phyloP scores from a whole-genome alignment of 2,797 vertebrate genomes.

The Tiaroga cobitis region DNA sequence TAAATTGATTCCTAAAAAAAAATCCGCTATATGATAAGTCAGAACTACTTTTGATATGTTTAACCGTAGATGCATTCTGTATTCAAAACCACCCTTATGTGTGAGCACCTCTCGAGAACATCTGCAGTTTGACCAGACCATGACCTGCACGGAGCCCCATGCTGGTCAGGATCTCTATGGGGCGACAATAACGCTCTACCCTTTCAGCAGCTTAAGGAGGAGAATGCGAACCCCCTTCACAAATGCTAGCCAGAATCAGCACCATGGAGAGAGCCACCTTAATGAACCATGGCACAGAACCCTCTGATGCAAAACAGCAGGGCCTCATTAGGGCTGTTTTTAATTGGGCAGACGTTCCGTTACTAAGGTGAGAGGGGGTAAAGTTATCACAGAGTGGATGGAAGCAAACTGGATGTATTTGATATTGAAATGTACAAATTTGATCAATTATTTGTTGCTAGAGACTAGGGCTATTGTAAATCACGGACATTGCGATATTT shows the following conservation, averaged over 20 bases:
- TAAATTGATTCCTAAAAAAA: not conserved
- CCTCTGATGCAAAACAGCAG: constrained; percentile 44
- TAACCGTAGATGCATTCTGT: not conserved
- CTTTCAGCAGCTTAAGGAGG: constrained; percentile 38
- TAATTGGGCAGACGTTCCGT: constrained; percentile 74
- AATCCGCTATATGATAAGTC: not conserved
- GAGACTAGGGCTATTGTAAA: not conserved
- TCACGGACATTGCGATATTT: not conserved
- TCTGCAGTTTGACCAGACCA: constrained; percentile 40
- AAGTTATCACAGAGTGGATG: not conserved
- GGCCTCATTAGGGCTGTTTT: constrained; percentile 68
- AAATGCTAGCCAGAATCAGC: constrained; percentile 35
- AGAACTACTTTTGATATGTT: not conserved
- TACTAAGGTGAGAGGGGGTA: constrained; percentile 58
- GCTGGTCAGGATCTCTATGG: constrained; percentile 17
- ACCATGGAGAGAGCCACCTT: constrained; percentile 42
- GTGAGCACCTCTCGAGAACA: constrained; percentile 22
- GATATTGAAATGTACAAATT: not conserved
- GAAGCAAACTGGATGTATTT: not conserved
- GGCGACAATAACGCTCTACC: not conserved
- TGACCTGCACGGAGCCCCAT: constrained; percentile 18
- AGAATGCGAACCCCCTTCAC: constrained; percentile 1
- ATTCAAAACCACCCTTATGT: not conserved
- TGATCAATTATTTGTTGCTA: not conserved
- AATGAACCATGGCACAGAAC: constrained; percentile 45